Evolutionary conservation across 2,797 vertebrate species (phyloP).

Genomic region (Halcyon badia): DNA sequence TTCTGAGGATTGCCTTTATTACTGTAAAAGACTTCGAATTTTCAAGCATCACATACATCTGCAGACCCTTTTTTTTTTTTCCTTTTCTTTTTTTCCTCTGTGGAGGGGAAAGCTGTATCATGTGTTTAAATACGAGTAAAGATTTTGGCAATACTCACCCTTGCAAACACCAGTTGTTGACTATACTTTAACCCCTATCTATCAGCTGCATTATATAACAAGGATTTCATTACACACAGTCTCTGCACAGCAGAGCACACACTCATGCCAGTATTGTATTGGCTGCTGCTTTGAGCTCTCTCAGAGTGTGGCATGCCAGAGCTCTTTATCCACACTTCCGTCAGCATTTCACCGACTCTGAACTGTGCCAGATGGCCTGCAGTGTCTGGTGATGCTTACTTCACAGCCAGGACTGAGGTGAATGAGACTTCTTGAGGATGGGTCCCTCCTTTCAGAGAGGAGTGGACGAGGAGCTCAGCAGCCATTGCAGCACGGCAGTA

Average conservation of each 20-base stretch:
- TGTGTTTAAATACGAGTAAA: background rate
- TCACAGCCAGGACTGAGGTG: background rate
- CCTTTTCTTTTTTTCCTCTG: background rate
- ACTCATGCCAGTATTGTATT: accelerated
- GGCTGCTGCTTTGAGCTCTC: accelerated
- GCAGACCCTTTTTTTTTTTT: background rate
- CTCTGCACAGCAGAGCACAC: background rate
- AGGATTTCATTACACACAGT: conserved; percentile 8
- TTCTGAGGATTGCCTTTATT: conserved; percentile 48
- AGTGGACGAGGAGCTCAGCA: background rate
- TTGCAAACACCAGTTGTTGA: background rate
- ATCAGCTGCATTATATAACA: background rate
- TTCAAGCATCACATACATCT: conserved; percentile 38
- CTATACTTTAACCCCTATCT: background rate
- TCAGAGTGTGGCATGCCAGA: background rate
- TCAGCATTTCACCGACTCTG: background rate
- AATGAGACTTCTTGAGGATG: background rate
- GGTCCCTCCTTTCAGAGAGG: background rate
- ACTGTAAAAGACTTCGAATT: conserved; percentile 40
- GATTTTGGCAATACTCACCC: conserved; percentile 12
- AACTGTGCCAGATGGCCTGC: background rate
- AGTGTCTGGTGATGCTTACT: background rate
- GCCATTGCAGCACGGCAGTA: accelerated
- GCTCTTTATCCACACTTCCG: background rate
- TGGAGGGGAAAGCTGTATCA: background rate